Conservation (phyloP, 2,113 vertebrate genomes). For the Harpagus bidentatus region DNA sequence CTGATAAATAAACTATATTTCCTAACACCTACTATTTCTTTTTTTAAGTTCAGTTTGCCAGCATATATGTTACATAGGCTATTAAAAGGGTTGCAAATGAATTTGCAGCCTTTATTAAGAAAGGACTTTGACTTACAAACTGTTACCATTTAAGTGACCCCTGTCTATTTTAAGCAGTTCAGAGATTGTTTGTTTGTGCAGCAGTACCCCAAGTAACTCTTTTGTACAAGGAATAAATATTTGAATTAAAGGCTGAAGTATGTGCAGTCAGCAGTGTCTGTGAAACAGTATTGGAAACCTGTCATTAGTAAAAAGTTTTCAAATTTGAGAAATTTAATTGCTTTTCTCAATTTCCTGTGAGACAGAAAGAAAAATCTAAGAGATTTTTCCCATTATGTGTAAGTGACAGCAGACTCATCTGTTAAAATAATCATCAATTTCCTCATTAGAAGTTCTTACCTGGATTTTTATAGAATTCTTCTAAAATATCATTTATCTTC, state of each 20-base stretch:
- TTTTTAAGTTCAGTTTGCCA: slow-evolving; percentile 9
- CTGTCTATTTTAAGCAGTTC: background rate
- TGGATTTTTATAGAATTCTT: background rate
- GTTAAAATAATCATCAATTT: slow-evolving; percentile 31
- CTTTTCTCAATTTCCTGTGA: slow-evolving; percentile 48
- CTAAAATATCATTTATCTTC: slow-evolving; percentile 19
- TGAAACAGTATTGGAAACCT: slow-evolving; percentile 22
- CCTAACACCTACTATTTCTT: background rate
- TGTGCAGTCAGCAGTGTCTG: background rate
- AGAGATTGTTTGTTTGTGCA: background rate
- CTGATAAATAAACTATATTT: background rate
- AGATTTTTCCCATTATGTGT: background rate
- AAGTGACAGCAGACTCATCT: slow-evolving; percentile 31
- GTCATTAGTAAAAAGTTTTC: slow-evolving; percentile 6
- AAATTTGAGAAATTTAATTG: slow-evolving; percentile 29
- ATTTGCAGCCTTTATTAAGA: background rate
- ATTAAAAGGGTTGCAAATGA: background rate
- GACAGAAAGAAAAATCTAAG: background rate
- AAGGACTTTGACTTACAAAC: background rate
- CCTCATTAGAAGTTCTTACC: background rate
- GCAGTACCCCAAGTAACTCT: background rate
- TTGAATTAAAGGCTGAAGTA: slow-evolving; percentile 9
- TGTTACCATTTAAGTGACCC: background rate
- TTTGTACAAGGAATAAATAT: background rate
- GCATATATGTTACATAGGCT: background rate